Conservation (phyloP, 1,140 invertebrate species). For the Scaptomyza pallida region DNA sequence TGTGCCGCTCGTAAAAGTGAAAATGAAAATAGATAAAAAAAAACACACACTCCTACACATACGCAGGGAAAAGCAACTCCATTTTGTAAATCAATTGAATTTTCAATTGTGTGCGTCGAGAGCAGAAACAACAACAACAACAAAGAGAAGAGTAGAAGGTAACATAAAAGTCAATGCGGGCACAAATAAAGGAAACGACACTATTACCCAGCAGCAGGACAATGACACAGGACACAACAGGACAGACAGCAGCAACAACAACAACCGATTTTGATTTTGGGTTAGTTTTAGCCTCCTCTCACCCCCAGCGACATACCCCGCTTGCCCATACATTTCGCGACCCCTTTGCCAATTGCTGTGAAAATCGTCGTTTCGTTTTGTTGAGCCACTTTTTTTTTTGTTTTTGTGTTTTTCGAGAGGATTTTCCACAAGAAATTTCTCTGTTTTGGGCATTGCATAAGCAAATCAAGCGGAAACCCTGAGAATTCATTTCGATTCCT, state of each 20-base stretch:
- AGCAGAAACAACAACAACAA: constrained; percentile 18
- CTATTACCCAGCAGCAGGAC: constrained; percentile 59
- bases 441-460: constrained; percentile 32
- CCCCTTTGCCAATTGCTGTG: constrained; percentile 27
- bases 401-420: not conserved
- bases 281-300: constrained; percentile 26
- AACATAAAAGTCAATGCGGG: constrained; percentile 71
- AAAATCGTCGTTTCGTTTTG: constrained; percentile 42
- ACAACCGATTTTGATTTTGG: constrained; percentile 44
- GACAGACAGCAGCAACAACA: constrained; percentile 21
- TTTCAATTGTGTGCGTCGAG: constrained; percentile 71
- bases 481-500: not conserved
- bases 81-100: constrained; percentile 83
- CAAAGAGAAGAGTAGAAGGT: constrained; percentile 53
- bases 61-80: constrained; percentile 47
- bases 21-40: constrained; percentile 81
- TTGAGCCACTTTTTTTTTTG: constrained; percentile 23
- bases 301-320: too few species aligned
- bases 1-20: constrained; percentile 69
- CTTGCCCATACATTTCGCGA: not conserved
- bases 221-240: constrained; percentile 51
- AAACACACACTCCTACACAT: constrained; percentile 9
- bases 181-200: constrained; percentile 78
- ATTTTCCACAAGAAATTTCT: not conserved
- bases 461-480: constrained; percentile 24